A percentile compares a stretch with the other conserved stretches of the same genome.
These are phyloP conservation scores for Prionace glauca DNA, from an alignment of 2,797 vertebrate genomes.

Conservation along the genomic window DNA sequence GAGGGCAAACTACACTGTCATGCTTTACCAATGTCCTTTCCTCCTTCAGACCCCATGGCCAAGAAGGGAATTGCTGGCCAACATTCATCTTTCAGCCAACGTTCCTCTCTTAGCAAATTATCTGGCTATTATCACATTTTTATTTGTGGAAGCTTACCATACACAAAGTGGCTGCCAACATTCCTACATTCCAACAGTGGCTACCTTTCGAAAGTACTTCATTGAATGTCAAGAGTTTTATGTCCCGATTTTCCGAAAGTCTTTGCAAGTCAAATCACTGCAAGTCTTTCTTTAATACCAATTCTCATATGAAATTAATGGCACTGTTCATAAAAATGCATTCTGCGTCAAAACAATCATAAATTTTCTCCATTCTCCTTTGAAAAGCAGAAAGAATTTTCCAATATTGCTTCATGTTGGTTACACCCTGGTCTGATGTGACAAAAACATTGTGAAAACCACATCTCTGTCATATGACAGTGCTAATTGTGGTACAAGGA, in stretches of 20 bases:
- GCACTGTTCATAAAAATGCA: background rate
- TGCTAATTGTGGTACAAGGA: background rate
- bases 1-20: too few species aligned
- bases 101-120: background rate
- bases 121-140: background rate
- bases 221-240: background rate
- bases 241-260: background rate
- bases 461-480: background rate
- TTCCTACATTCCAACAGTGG: background rate
- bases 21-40: background rate
- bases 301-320: background rate
- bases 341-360: background rate
- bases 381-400: background rate
- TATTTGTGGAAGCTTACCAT: background rate
- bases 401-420: slow-evolving; percentile 10
- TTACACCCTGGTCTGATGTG: slow-evolving; percentile 1
- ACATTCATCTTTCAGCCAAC: background rate
- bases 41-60: background rate
- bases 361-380: background rate
- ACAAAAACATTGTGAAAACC: background rate
- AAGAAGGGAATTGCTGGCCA: background rate
- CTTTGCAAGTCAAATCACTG: background rate
- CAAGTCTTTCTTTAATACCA: background rate
- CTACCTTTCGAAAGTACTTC: background rate
- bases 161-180: background rate